These are phyloP conservation scores for Hapalemur alaotrensis DNA, from an alignment of 2,797 vertebrate species.

Conservation along the genomic window DNA sequence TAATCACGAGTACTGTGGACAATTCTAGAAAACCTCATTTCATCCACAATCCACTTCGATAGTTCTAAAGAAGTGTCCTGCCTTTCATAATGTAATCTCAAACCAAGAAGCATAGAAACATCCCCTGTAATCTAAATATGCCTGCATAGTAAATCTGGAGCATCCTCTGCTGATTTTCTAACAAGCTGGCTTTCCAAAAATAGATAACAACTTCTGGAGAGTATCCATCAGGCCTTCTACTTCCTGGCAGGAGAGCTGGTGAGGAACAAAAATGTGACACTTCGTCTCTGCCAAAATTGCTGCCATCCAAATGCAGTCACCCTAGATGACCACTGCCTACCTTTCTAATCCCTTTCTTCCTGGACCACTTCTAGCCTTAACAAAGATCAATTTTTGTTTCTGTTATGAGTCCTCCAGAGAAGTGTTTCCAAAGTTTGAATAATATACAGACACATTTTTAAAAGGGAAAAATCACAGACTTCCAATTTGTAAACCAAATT, in stretches of 20 bases:
- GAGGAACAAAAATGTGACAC: slow-evolving; percentile 46
- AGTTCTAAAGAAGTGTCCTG: neutral
- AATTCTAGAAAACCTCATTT: neutral
- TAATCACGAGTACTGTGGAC: neutral
- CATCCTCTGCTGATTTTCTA: neutral
- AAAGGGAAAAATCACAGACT: neutral
- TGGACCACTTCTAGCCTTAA: neutral
- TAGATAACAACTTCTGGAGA: neutral
- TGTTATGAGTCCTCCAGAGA: neutral
- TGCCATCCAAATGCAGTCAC: neutral
- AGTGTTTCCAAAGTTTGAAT: neutral
- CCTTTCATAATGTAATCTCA: neutral
- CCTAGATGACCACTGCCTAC: neutral
- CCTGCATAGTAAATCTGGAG: neutral
- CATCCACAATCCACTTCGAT: neutral
- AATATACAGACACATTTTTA: neutral
- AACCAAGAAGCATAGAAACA: neutral
- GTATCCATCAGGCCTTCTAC: neutral
- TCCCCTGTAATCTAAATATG: neutral
- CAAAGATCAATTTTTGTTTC: neutral
- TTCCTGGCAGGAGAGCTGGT: slow-evolving; percentile 41
- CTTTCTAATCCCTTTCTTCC: slow-evolving; percentile 52
- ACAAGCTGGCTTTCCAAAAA: slow-evolving; percentile 44
- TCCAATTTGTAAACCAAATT: neutral
- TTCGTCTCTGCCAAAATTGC: slow-evolving; percentile 18